Base-by-base conservation (phyloP, 2,797 vertebrate genomes). In the Gadopsis bispinosus region DNA sequence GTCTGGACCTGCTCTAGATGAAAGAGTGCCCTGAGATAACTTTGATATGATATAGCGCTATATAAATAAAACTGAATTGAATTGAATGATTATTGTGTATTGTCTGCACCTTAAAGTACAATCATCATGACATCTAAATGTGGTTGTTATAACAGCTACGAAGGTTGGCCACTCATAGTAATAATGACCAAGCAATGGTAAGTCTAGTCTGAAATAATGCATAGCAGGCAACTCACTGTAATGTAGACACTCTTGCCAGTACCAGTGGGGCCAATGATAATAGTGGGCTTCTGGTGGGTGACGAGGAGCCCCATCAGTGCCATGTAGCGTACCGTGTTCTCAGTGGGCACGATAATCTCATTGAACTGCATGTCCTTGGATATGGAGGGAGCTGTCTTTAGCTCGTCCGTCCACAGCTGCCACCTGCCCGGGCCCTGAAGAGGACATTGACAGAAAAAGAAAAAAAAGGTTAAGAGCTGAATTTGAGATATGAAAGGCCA, bases 211-310 rank as follows among this genome's bases (percentile, higher is more conserved):
- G 39, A 58, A 60, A 59, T 29, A 63, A 58, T 37, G 61, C 3
- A 26, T 1, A 29, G 20, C 14, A 14, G 19, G 60, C 12, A 43
- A 96, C 97, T 96, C 92, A 98, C 97, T 74, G 95, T 97, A 81
- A 97, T 96, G 84, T 97, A 98, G 71, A 96, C 94, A 56, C 97
- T 97, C 88, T 97, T 98, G 70, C 97, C 97, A 45, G 97, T 98
- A 78, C 97, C 97, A 1, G 97, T 98, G 59, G 97, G 97, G 4
- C 97, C 97, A 9, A 98, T 95, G 88, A 98, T 97, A 76, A 98
- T 83, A 22, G 93, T 93, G 75, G 96, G 96, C 73, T 98, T 98
- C 75, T 97, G 96, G 91, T 98, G 97, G 5, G 96, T 96, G 83
- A 96, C 87, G 47, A 98, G 89, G 48, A 98, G 92, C 39, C 94